phyloP scores from a whole-genome alignment of 2,113 vertebrate species.

The Laterallus jamaicensis region DNA sequence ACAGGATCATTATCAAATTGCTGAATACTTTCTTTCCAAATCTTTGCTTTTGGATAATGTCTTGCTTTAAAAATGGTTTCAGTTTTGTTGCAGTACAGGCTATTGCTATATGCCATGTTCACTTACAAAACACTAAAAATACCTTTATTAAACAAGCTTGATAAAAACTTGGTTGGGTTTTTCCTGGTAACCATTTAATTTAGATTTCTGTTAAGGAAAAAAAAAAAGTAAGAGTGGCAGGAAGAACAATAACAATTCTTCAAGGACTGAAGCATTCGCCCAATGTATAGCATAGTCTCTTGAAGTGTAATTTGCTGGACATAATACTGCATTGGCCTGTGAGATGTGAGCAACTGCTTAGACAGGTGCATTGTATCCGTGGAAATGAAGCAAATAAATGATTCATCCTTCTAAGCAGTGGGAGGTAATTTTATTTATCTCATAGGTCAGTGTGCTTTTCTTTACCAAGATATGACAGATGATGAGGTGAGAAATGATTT shows the following conservation, averaged over 20 bases:
- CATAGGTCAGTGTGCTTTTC: neutral
- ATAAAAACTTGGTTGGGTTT: neutral
- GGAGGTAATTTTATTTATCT: neutral
- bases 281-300: neutral
- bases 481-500: neutral
- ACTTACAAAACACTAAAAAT: neutral
- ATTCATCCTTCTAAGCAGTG: neutral
- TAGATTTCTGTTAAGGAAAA: neutral
- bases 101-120: neutral
- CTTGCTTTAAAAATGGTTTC: neutral
- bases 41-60: neutral
- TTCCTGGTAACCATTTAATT: neutral
- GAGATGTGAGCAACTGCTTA: neutral
- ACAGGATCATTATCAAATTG: neutral
- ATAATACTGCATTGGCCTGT: neutral
- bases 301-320: neutral
- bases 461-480: neutral
- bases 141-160: neutral
- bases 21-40: neutral
- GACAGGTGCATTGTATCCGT: neutral
- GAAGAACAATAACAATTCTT: neutral
- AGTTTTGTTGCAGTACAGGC: neutral
- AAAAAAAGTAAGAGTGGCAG: neutral
- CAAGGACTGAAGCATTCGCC: neutral
- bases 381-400: neutral